phyloP scores from a whole-genome alignment of 2,797 vertebrate species.

The Acrossocheilus wenchowensis region DNA sequence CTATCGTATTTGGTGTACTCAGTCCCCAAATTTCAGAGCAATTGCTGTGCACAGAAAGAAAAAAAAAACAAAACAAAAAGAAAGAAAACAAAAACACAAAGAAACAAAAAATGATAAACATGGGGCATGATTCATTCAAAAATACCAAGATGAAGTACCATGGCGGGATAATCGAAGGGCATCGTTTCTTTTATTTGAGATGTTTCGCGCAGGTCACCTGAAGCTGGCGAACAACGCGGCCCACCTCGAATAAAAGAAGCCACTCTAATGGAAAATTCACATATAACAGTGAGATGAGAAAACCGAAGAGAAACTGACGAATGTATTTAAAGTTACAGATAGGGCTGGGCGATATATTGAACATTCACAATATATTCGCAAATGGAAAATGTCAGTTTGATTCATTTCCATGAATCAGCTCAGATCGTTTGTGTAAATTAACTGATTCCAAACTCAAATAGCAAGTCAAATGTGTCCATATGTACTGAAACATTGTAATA shows the following conservation, averaged over 20 bases:
- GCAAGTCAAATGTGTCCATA: neutral
- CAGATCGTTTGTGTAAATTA: neutral
- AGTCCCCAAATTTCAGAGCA: constrained; percentile 99
- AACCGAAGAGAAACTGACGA: constrained; percentile 55
- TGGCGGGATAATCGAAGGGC: constrained; percentile 77
- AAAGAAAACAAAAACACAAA: constrained; percentile 72
- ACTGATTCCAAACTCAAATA: neutral
- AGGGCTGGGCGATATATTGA: constrained; percentile 40
- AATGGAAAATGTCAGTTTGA: neutral
- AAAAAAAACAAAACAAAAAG: constrained; percentile 73
- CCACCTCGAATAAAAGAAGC: constrained; percentile 83
- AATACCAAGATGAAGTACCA: constrained; percentile 89
- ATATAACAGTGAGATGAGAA: constrained; percentile 60
- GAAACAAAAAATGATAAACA: constrained; percentile 90
- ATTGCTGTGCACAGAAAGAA: constrained; percentile 96
- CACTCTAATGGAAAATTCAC: constrained; percentile 80
- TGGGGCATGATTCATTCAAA: constrained; percentile 94
- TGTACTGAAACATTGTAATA: neutral
- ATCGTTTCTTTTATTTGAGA: constrained; percentile 84
- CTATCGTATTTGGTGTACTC: constrained; percentile 99
- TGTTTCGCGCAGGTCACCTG: constrained; percentile 22
- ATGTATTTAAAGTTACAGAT: constrained; percentile 39
- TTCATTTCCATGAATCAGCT: neutral
- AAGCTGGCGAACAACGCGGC: neutral
- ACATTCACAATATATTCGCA: constrained; percentile 17